A percentile compares a stretch with the other conserved stretches of the same genome.
Conservation (phyloP, 2,888 invertebrate genomes). For the Apodemia hepburni region DNA sequence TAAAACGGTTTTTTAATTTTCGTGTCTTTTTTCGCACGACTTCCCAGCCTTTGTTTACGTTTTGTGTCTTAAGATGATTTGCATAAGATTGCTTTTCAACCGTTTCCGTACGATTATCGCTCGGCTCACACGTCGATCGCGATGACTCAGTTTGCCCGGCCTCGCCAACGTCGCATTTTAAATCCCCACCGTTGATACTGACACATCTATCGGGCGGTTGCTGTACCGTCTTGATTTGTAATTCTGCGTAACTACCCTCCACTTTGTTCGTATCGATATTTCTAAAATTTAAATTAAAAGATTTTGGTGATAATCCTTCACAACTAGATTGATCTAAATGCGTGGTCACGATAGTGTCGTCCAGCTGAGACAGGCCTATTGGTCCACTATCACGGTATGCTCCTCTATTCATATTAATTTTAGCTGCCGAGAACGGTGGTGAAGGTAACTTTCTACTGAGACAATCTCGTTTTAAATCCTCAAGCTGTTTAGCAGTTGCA, state of each 20-base stretch:
- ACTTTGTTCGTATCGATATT: slow-evolving; percentile 11
- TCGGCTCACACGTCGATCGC: too few relatives aligned
- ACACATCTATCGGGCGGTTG: too few relatives aligned
- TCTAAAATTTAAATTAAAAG: slow-evolving; percentile 12
- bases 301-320: slow-evolving; percentile 12
- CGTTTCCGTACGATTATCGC: too few relatives aligned
- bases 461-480: slow-evolving; percentile 17
- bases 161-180: too few relatives aligned
- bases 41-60: too few relatives aligned
- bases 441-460: slow-evolving; percentile 10
- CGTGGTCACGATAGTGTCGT: slow-evolving; percentile 19
- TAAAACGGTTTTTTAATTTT: too few relatives aligned
- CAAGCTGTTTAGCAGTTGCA: slow-evolving; percentile 20
- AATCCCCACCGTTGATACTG: too few relatives aligned
- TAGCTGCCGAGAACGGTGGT: slow-evolving; percentile 18
- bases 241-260: slow-evolving; percentile 6
- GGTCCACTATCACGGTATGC: slow-evolving; percentile 24
- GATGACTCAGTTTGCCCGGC: too few relatives aligned
- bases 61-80: too few relatives aligned
- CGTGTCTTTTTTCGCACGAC: too few relatives aligned
- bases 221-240: not conserved
- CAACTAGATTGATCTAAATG: slow-evolving; percentile 7
- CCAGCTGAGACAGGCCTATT: slow-evolving; percentile 22
- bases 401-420: slow-evolving; percentile 21
- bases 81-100: too few relatives aligned